Base-by-base conservation (phyloP, 2,888 invertebrate species). In the Apocheima hispidaria region DNA sequence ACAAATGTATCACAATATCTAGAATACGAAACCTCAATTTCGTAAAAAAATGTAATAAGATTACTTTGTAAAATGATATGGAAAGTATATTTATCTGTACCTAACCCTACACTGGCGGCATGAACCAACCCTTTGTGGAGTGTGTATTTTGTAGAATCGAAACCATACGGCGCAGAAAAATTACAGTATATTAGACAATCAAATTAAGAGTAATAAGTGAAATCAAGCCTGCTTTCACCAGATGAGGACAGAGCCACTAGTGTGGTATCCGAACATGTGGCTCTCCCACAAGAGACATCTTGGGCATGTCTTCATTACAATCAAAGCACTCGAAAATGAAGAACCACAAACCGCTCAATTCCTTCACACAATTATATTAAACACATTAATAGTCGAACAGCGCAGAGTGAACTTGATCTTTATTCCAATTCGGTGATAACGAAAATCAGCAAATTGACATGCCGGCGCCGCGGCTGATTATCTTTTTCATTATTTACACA, bases 251-350 rank as follows among this genome's bases (percentile, higher is more conserved):
- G 68, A 75, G 74, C 63, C 70, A 73, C 73, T 71, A 75, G 81
- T 85, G 85, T 83, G 86, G 79, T 78, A 72, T 71, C 71, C 80
- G 87, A 88, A 92, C 92, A 92, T 92, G 92, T 91, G 92, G 90
- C 88, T 86, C 73, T 76, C 68, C 63, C 63, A 66, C 77, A 69
- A 81, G 75, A 81, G 87, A 89, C 89, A 90, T 89, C 85, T 90
- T 89, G 86, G 79, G 72, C 81, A 80, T 82, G 78, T 85, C 82
- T 80, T 80, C 77, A 59, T 67, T 68, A 71, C 66, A 72, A 74
- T 70, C 62, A 70, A 73, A 74, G 69, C 82, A 85, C 84, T 78
- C 66, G 72, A 73, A 77, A 76, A 73, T 72, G 74, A 70, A 69
- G 74, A 75, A 77, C 72, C 81, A 86, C 82, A 75, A 79, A 80